Evolutionary conservation across 2,113 vertebrate species (phyloP).

Genomic region (Porphyrio hochstetteri): DNA sequence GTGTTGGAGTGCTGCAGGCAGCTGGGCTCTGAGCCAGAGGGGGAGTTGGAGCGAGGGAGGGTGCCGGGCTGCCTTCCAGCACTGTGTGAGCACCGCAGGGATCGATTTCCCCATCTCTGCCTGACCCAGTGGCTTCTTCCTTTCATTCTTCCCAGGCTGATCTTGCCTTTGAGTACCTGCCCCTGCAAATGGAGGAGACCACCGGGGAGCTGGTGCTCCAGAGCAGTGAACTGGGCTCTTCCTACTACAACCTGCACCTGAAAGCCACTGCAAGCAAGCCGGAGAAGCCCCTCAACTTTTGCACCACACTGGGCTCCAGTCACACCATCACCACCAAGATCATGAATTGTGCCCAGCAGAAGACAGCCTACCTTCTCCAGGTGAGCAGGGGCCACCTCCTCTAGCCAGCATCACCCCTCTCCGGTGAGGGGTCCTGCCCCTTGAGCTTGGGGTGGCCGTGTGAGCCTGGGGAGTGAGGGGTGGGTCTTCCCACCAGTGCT

Average conservation of each 20-base stretch:
- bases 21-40: background rate
- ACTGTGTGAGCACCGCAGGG: background rate
- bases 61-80: background rate
- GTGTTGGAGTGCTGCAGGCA: background rate
- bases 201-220: constrained; percentile 72
- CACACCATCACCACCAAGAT: constrained; percentile 78
- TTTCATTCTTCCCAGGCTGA: constrained; percentile 64
- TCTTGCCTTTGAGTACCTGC: constrained; percentile 85
- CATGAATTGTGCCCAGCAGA: constrained; percentile 78
- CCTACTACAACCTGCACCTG: constrained; percentile 81
- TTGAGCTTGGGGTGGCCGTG: background rate
- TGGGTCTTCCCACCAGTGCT: background rate
- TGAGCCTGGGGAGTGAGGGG: background rate
- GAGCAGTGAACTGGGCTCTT: constrained; percentile 79
- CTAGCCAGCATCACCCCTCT: background rate
- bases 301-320: constrained; percentile 76
- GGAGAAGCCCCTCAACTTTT: constrained; percentile 82
- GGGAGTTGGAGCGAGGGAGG: background rate
- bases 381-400: constrained; percentile 50
- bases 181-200: constrained; percentile 76
- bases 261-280: constrained; percentile 71
- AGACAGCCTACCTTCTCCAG: constrained; percentile 81
- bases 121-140: background rate
- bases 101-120: accelerated
- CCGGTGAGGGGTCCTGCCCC: accelerated